Evolutionary conservation across 2,888 invertebrate species (phyloP), one percentile per base, ranked within the genome.

Genomic region (Dusona sp.): DNA sequence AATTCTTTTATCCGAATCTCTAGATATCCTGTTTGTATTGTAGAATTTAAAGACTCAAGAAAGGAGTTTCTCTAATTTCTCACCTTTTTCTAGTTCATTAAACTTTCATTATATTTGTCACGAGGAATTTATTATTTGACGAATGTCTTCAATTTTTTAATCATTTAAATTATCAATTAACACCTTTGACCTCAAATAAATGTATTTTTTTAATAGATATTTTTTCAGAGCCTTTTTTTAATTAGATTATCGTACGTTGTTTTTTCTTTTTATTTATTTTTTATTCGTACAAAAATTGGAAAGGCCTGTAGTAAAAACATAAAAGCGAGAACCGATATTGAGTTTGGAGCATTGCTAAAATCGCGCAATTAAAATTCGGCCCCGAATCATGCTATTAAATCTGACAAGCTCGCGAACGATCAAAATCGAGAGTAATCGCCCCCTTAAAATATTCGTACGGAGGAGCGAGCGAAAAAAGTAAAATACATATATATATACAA

Each of bases 361-460:
- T 2, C 29, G 61, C 16, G 61, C 61, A 29, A 61, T 61, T 61
- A 61, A 61, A 61, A 61, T 61, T 61, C 29, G 61, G 29, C 61
- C 61, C 61, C 61, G 29, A 61, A 61, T 61, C 61, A n/a, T 29
- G 51, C 13, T 2, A 22, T 51, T 54, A 33, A 51, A 33, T 73
- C n/a, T 73, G 45, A 73, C 29, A 73, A 33, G 72, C 54, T 48
- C 70, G 74, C 57, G 42, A 61, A 25, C 38, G 64, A 70, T 75
- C 51, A 73, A 85, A 85, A 85, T 81, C 36, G 85, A 85, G 79
- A 82, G 85, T 85, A 68, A 74, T 68, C 45, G 77, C 48, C 79
- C 67, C 72, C 74, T 45, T 74, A 22, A 45, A 22, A 70, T 48
- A 75, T 77, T 75, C 13, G 48, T 16, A 13, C 38, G 36, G n/a